Conservation (phyloP, 2,888 invertebrate species). For the Eugnorisma glareosa region DNA sequence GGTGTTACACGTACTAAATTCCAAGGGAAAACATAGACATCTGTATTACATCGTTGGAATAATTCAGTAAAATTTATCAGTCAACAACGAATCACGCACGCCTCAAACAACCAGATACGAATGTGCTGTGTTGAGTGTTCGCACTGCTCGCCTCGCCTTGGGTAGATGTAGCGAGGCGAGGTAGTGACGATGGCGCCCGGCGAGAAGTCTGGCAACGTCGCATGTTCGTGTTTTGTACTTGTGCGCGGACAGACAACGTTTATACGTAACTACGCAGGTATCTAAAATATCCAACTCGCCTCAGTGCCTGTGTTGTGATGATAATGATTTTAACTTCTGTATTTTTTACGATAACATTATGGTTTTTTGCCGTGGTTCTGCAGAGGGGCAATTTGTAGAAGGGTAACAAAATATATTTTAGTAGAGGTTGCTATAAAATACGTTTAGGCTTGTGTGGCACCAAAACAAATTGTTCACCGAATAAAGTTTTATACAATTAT, state of each 20-base stretch:
- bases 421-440: background rate
- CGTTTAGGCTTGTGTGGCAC: background rate
- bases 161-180: constrained; percentile 58
- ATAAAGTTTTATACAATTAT: too few relatives aligned
- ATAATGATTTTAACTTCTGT: constrained; percentile 8
- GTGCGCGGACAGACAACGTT: constrained; percentile 55
- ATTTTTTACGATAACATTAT: background rate
- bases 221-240: constrained; percentile 72
- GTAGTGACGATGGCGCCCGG: constrained; percentile 74
- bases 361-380: too few relatives aligned
- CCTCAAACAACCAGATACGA: constrained; percentile 66
- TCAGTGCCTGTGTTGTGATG: constrained; percentile 30
- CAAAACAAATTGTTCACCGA: background rate
- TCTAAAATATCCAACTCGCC: constrained; percentile 48
- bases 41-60: constrained; percentile 19
- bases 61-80: constrained; percentile 57
- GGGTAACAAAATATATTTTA: background rate
- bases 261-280: constrained; percentile 53
- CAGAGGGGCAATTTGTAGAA: background rate
- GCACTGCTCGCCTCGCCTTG: constrained; percentile 80
- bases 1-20: background rate
- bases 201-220: constrained; percentile 77
- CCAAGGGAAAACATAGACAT: constrained; percentile 7
- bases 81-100: constrained; percentile 69
- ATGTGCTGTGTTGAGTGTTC: constrained; percentile 51